Percentiles rank a stretch among this genome's conserved stretches.
These are phyloP conservation scores for Pterostichus niger DNA, from an alignment of 2,888 invertebrate species.

Conservation along the genomic window DNA sequence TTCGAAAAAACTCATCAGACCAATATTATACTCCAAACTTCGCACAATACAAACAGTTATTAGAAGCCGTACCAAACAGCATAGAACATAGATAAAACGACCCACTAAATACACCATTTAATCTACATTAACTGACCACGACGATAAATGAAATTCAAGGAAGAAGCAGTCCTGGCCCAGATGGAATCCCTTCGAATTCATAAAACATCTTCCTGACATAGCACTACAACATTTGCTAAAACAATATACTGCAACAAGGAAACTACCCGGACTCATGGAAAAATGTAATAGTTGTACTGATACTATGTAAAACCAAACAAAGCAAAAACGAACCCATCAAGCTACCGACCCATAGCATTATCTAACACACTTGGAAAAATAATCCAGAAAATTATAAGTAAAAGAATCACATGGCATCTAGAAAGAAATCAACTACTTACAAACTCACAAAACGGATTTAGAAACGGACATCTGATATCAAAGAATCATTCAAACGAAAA, in stretches of 20 bases:
- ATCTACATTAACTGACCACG: background rate
- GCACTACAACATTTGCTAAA: background rate
- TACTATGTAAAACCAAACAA: no score
- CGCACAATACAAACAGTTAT: background rate
- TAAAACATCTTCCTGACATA: background rate
- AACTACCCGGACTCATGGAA: background rate
- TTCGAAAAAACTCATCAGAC: constrained; percentile 8
- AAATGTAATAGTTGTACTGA: background rate
- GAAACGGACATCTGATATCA: background rate
- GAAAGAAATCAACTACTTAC: no score
- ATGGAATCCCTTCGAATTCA: background rate
- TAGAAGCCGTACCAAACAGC: background rate
- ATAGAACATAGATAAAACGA: background rate
- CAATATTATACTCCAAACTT: background rate
- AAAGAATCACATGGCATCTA: no score
- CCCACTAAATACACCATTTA: background rate
- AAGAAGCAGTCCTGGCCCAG: background rate
- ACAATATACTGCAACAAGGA: background rate
- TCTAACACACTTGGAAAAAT: no score
- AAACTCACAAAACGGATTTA: no score
- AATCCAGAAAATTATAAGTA: no score
- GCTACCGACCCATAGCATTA: no score
- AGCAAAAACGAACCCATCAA: background rate
- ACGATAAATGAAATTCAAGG: background rate
- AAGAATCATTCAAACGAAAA: background rate